Evolutionary conservation across 2,113 vertebrate genomes (phyloP).

Genomic region (Prunella himalayana): DNA sequence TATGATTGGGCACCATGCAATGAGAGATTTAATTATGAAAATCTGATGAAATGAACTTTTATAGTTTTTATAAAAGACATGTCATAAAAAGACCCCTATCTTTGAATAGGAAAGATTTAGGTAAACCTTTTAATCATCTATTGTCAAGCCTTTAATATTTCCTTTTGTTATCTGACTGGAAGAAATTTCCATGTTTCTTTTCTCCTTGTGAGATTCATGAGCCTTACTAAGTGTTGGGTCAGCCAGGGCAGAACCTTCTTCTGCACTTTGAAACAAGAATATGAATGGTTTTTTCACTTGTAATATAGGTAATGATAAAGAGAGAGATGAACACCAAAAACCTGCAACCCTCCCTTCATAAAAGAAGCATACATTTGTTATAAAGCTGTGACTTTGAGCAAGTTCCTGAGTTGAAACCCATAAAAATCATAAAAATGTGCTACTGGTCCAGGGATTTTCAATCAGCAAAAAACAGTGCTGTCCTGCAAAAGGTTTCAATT

Average conservation of each 20-base stretch:
- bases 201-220: background rate
- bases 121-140: background rate
- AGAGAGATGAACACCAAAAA: background rate
- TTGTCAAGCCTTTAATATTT: background rate
- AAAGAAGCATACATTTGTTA: background rate
- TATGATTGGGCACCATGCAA: background rate
- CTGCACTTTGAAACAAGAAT: background rate
- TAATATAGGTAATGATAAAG: background rate
- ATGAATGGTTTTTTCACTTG: background rate
- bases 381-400: background rate
- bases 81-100: rapidly evolving
- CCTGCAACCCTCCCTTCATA: background rate
- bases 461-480: background rate
- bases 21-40: background rate
- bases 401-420: background rate
- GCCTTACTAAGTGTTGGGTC: background rate
- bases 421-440: background rate
- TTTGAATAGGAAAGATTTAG: background rate
- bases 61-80: background rate
- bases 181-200: background rate
- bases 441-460: background rate
- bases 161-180: background rate
- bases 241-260: background rate
- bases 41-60: background rate
- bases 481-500: background rate